Evolutionary conservation across 1,140 invertebrate species (phyloP).

Genomic region (Tetramorium parvispinum): DNA sequence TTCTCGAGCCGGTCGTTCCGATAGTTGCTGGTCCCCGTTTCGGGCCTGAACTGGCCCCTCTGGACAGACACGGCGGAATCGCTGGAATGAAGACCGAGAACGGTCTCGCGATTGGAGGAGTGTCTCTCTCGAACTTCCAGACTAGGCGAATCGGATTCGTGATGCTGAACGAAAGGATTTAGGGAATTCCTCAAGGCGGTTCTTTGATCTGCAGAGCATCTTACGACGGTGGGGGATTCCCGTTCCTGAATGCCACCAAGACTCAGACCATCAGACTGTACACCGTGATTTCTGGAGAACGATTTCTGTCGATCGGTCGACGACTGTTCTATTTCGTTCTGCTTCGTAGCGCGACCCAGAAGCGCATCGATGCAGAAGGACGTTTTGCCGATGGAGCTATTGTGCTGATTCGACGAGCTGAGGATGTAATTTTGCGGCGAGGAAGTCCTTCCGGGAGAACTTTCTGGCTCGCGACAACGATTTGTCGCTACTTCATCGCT

Average conservation of each 20-base stretch:
- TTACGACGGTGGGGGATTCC: constrained; percentile 60
- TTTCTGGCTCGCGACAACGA: constrained; percentile 62
- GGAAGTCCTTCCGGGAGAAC: constrained; percentile 52
- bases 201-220: constrained; percentile 52
- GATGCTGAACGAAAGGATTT: constrained; percentile 67
- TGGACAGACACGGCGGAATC: constrained; percentile 37
- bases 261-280: constrained; percentile 76
- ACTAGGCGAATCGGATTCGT: constrained; percentile 42
- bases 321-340: constrained; percentile 56
- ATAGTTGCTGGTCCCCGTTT: constrained; percentile 54
- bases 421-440: constrained; percentile 67
- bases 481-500: constrained; percentile 64
- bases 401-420: constrained; percentile 52
- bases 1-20: constrained; percentile 69
- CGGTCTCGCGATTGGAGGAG: constrained; percentile 11
- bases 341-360: constrained; percentile 81
- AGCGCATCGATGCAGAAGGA: constrained; percentile 90
- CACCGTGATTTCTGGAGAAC: constrained; percentile 35
- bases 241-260: constrained; percentile 77
- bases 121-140: constrained; percentile 43
- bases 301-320: constrained; percentile 63
- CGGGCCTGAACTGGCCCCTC: constrained; percentile 45
- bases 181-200: constrained; percentile 59
- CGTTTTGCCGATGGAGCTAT: constrained; percentile 81
- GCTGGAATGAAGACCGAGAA: constrained; percentile 46